Evolutionary conservation across 2,113 vertebrate species (phyloP).

Genomic region (Malaclemys terrapin): DNA sequence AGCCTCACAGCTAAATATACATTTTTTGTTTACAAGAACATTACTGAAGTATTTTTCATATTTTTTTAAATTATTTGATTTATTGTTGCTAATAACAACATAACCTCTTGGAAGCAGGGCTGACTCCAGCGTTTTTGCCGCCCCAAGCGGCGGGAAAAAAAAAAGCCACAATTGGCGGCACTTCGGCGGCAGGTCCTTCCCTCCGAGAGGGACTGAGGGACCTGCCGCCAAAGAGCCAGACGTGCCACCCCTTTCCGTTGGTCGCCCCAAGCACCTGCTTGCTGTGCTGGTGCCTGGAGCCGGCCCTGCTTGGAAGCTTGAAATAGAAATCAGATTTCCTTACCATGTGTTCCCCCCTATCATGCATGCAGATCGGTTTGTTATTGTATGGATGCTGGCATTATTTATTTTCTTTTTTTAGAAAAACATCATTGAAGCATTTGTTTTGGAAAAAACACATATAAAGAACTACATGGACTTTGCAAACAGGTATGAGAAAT

Average conservation of each 20-base stretch:
- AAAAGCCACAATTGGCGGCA: too few relatives aligned
- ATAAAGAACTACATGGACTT: conserved; percentile 43
- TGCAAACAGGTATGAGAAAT: conserved; percentile 39
- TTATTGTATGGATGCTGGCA: conserved; percentile 26
- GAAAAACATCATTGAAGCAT: conserved; percentile 51
- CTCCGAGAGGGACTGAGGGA: too few relatives aligned
- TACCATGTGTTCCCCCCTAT: conserved; percentile 27
- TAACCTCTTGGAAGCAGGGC: neutral
- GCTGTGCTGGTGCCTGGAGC: too few relatives aligned
- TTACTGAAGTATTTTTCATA: conserved; percentile 26
- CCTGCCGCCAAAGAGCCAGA: too few relatives aligned
- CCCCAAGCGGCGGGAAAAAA: too few relatives aligned
- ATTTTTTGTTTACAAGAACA: conserved; percentile 12
- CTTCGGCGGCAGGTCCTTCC: too few relatives aligned
- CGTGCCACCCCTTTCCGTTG: too few relatives aligned
- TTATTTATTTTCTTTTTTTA: conserved; percentile 63
- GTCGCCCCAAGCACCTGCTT: too few relatives aligned
- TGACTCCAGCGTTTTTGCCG: too few relatives aligned
- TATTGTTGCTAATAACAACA: conserved; percentile 13
- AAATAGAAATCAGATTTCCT: neutral
- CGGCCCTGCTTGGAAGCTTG: neutral
- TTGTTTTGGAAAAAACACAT: conserved; percentile 55
- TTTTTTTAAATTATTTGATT: conserved; percentile 18
- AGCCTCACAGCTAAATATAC: neutral
- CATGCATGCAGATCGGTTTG: neutral